Percentiles rank a stretch among this genome's conserved stretches.
phyloP scores from a whole-genome alignment of 2,888 invertebrate genomes.

The Euproctis similis region DNA sequence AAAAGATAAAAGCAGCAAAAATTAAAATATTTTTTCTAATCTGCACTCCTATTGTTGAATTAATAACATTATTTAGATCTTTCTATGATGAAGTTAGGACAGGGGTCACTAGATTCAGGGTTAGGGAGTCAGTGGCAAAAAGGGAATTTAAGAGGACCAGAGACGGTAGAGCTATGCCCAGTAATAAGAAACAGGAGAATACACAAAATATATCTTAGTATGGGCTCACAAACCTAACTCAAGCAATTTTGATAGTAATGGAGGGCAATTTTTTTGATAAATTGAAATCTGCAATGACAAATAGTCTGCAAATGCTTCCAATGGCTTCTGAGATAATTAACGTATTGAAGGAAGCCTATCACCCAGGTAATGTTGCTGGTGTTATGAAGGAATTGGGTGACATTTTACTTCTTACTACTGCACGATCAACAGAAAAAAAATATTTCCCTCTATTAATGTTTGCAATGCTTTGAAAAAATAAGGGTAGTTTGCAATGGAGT shows the following conservation, averaged over 20 bases:
- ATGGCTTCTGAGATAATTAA: conserved; percentile 16
- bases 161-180: neutral
- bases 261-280: conserved; percentile 5
- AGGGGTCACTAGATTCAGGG: conserved; percentile 2
- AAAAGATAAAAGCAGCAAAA: neutral
- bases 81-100: conserved; percentile 6
- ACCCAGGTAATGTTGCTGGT: conserved; percentile 19
- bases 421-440: conserved; percentile 17
- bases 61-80: neutral
- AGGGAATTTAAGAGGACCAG: neutral
- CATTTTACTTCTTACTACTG: conserved; percentile 18
- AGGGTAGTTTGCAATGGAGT: neutral
- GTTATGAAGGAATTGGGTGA: too few relatives aligned
- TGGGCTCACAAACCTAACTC: conserved; percentile 1
- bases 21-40: neutral
- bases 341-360: conserved; percentile 11
- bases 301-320: conserved; percentile 24
- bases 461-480: neutral
- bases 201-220: conserved; percentile 6
- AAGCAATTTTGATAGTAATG: conserved; percentile 1
- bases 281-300: conserved; percentile 7
- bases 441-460: conserved; percentile 9
- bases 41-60: neutral
- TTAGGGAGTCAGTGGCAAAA: neutral
- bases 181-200: too few relatives aligned